phyloP scores from a whole-genome alignment of 2,888 invertebrate genomes.

The Drosophila putrida region DNA sequence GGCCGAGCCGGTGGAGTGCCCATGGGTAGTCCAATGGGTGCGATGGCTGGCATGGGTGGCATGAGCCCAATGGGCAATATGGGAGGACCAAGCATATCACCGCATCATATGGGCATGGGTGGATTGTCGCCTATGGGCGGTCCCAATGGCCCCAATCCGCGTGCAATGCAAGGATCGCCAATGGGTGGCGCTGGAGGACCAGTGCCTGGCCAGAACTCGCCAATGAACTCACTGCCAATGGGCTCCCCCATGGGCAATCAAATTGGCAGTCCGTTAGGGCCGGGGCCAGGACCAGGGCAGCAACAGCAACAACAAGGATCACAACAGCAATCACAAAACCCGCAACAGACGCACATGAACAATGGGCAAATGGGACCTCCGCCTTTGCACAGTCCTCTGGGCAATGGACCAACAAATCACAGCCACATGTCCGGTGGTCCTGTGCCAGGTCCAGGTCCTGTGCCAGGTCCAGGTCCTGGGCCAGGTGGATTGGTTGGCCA shows the following conservation, averaged over 20 bases:
- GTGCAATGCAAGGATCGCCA: slow-evolving; percentile 89
- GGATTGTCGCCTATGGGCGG: slow-evolving; percentile 87
- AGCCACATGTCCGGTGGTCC: slow-evolving; percentile 86
- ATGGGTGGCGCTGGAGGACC: slow-evolving; percentile 88
- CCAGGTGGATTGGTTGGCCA: slow-evolving; percentile 74
- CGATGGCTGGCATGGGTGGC: slow-evolving; percentile 86
- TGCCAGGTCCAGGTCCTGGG: slow-evolving; percentile 81
- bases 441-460: slow-evolving; percentile 81
- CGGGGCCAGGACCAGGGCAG: slow-evolving; percentile 59
- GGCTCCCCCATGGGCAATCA: slow-evolving; percentile 90
- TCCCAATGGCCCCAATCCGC: slow-evolving; percentile 86
- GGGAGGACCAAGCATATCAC: slow-evolving; percentile 86
- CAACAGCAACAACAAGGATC: slow-evolving; percentile 58
- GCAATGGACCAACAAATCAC: slow-evolving; percentile 87
- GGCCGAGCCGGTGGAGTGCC: slow-evolving; percentile 82
- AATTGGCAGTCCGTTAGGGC: slow-evolving; percentile 86
- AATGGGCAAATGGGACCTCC: slow-evolving; percentile 92
- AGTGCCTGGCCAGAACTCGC: slow-evolving; percentile 86
- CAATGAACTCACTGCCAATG: slow-evolving; percentile 91
- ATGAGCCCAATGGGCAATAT: slow-evolving; percentile 87
- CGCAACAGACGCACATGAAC: slow-evolving; percentile 87
- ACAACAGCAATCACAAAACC: slow-evolving; percentile 72
- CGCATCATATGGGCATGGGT: slow-evolving; percentile 84
- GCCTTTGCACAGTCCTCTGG: slow-evolving; percentile 91
- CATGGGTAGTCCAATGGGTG: slow-evolving; percentile 87